A percentile compares a stretch with the other conserved stretches of the same genome.
Conservation (phyloP, 35 echinoderm and acorn worm genomes). For the Ophioderma brevispina region DNA sequence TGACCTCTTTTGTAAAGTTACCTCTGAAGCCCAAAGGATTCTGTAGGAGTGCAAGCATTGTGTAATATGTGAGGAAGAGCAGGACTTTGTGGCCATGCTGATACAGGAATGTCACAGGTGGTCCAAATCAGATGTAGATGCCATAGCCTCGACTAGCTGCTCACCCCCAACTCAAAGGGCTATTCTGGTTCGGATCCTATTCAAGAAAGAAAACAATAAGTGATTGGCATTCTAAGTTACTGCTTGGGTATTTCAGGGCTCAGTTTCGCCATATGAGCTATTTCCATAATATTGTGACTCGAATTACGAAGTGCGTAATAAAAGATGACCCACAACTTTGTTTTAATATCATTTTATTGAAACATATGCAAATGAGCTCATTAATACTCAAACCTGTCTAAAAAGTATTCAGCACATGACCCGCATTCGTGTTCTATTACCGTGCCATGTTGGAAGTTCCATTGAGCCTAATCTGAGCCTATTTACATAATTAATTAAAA, state of each 20-base stretch:
- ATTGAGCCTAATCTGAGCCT: no score
- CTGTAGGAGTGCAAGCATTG: constrained; percentile 91
- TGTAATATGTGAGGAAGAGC: constrained; percentile 89
- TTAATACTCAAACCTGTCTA: no score
- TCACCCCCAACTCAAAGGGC: constrained; percentile 95
- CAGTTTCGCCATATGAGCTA: not conserved
- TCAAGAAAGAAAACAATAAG: not conserved
- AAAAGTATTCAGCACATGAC: no score
- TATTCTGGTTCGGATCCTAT: constrained; percentile 96
- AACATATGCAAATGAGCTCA: no score
- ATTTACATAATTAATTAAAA: no score
- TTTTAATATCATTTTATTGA: not conserved
- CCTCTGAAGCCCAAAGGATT: constrained; percentile 92
- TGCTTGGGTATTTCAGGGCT: not conserved
- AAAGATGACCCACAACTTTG: not conserved
- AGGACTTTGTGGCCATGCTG: constrained; percentile 90
- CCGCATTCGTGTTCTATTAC: no score
- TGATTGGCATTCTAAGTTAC: not conserved
- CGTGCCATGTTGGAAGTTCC: no score
- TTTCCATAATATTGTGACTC: not conserved
- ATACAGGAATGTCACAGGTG: constrained; percentile 77
- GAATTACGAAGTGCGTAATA: not conserved
- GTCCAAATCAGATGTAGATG: constrained; percentile 89
- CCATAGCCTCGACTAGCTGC: constrained; percentile 85
- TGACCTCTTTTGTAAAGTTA: no score